A percentile compares a stretch with the other conserved stretches of the same genome.
These are phyloP conservation scores for Actinernus sp. DNA, from an alignment of 92 coral and sea anemone genomes.

Conservation along the genomic window DNA sequence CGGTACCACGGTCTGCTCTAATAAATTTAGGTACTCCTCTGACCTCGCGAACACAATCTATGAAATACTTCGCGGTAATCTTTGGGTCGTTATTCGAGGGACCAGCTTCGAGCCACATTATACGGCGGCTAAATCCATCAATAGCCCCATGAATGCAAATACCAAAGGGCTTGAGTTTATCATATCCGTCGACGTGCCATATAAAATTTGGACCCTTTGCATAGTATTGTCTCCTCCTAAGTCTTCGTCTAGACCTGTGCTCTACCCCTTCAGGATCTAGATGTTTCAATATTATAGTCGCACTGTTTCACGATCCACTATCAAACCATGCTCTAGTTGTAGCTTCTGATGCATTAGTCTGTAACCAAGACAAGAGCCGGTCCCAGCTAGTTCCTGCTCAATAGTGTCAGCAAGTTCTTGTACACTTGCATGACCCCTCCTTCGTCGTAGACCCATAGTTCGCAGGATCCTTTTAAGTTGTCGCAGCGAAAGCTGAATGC, in stretches of 20 bases:
- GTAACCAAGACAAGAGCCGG: constrained; percentile 22
- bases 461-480: constrained; percentile 28
- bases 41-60: constrained; percentile 21
- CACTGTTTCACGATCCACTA: constrained; percentile 12
- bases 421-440: neutral
- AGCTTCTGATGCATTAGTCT: constrained; percentile 30
- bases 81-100: constrained; percentile 28
- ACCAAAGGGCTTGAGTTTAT: constrained; percentile 58
- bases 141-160: constrained; percentile 26
- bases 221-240: constrained; percentile 20
- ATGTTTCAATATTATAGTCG: constrained; percentile 7
- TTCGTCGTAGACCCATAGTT: constrained; percentile 15
- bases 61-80: constrained; percentile 31
- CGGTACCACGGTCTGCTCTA: constrained; percentile 45
- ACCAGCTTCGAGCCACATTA: constrained; percentile 38
- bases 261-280: constrained; percentile 34
- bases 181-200: constrained; percentile 63
- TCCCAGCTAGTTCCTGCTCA: constrained; percentile 11
- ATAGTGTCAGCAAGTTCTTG: neutral
- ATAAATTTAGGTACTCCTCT: constrained; percentile 25
- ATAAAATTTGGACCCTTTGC: constrained; percentile 35
- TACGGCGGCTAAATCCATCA: constrained; percentile 24
- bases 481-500: constrained; percentile 13
- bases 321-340: neutral
- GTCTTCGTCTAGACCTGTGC: constrained; percentile 2